Conservation (phyloP, 1,140 invertebrate genomes). For the Parapsyche elsis region DNA sequence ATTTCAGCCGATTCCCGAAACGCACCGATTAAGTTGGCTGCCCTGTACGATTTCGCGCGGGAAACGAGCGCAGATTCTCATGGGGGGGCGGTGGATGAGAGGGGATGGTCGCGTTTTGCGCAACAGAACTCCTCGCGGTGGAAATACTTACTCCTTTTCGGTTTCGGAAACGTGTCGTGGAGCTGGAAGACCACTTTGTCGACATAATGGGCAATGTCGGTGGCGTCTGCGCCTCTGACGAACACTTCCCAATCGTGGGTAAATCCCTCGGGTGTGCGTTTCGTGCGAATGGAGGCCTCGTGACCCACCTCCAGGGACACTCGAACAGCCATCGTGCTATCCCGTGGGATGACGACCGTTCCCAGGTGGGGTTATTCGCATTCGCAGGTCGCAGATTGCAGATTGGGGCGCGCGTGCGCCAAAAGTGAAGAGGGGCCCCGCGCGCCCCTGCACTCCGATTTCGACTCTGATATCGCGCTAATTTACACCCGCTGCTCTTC, state of each 20-base stretch:
- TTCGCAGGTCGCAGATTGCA: neutral
- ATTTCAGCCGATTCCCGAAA: no score
- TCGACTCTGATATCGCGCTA: no score
- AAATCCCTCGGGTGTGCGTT: conserved; percentile 86
- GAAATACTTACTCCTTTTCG: conserved; percentile 83
- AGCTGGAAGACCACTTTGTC: conserved; percentile 95
- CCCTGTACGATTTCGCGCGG: no score
- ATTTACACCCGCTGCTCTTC: no score
- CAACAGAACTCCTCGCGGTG: no score
- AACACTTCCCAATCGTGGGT: conserved; percentile 99
- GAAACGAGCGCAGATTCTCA: no score
- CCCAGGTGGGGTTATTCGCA: neutral
- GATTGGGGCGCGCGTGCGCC: neutral
- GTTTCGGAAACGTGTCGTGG: conserved; percentile 92
- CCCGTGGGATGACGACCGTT: neutral
- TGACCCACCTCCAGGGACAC: conserved; percentile 94
- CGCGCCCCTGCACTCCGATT: neutral
- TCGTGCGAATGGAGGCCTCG: conserved; percentile 80
- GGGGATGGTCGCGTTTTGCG: no score
- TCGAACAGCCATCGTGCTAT: conserved; percentile 74
- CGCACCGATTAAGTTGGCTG: no score
- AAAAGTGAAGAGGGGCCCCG: neutral
- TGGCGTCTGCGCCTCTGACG: conserved; percentile 85
- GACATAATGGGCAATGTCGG: conserved; percentile 89
- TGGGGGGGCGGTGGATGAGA: no score